phyloP scores from a whole-genome alignment of 2,797 vertebrate genomes.

The Mionectes olivaceus region DNA sequence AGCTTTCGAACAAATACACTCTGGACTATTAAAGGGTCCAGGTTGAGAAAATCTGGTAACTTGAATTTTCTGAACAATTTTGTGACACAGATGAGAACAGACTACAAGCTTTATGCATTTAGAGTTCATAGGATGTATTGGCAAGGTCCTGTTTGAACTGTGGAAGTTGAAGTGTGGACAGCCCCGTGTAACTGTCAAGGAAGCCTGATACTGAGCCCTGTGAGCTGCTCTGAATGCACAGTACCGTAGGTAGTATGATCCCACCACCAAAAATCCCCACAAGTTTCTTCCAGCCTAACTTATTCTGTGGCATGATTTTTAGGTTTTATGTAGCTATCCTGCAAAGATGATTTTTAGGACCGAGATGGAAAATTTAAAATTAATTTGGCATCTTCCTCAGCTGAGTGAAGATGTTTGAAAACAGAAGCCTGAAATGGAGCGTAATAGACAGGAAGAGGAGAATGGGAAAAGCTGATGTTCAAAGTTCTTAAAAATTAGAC shows the following conservation, averaged over 20 bases:
- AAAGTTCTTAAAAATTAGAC: neutral
- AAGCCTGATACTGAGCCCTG: neutral
- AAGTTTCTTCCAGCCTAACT: neutral
- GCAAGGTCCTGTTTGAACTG: neutral
- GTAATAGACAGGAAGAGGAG: neutral
- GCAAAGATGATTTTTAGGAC: neutral
- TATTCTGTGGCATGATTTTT: neutral
- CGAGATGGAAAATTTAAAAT: neutral
- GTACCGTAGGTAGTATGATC: neutral
- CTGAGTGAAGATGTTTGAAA: neutral
- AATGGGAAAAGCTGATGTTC: neutral
- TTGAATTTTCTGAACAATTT: neutral
- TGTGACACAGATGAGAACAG: neutral
- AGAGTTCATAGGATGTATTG: neutral
- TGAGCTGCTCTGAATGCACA: neutral
- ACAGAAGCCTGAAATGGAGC: neutral
- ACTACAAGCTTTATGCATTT: neutral
- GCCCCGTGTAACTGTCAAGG: fast-evolving
- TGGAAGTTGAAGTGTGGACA: neutral
- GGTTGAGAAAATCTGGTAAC: neutral
- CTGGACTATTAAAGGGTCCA: neutral
- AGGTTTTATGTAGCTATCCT: neutral
- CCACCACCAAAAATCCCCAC: neutral
- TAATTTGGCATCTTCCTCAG: neutral
- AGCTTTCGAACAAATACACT: neutral